Percentiles rank a stretch among this genome's conserved stretches.
Conservation (phyloP, 2,797 vertebrate species). For the Malacoraja senta region DNA sequence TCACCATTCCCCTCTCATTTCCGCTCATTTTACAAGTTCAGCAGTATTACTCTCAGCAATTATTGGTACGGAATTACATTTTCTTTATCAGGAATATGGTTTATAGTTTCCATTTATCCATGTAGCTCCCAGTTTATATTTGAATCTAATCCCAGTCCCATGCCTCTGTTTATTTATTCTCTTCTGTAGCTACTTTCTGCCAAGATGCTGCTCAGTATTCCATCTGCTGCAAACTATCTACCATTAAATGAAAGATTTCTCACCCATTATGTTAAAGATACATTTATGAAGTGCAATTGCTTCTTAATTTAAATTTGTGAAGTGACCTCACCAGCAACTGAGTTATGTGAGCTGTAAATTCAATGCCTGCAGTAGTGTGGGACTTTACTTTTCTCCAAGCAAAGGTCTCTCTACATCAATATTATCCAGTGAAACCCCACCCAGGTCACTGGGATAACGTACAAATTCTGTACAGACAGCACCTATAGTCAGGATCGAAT, state of each 20-base stretch:
- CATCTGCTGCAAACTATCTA: background rate
- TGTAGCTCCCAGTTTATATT: background rate
- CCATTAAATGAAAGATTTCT: background rate
- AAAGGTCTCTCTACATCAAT: background rate
- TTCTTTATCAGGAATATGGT: background rate
- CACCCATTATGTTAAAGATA: background rate
- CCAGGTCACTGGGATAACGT: no score
- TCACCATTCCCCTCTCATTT: background rate
- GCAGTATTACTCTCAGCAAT: background rate
- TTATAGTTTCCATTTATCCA: background rate
- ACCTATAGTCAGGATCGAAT: no score
- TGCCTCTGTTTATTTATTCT: background rate
- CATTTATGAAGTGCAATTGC: background rate
- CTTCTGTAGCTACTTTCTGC: background rate
- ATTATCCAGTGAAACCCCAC: no score
- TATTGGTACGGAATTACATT: background rate
- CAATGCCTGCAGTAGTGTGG: background rate
- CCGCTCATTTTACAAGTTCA: no score
- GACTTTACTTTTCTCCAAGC: no score
- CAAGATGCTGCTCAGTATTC: background rate
- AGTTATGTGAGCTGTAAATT: background rate
- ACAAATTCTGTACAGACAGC: no score
- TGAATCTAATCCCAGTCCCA: background rate
- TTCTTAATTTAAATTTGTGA: no score
- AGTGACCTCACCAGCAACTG: background rate